Evolutionary conservation across 2,113 vertebrate species (phyloP).

Genomic region (Propithecus coquereli): DNA sequence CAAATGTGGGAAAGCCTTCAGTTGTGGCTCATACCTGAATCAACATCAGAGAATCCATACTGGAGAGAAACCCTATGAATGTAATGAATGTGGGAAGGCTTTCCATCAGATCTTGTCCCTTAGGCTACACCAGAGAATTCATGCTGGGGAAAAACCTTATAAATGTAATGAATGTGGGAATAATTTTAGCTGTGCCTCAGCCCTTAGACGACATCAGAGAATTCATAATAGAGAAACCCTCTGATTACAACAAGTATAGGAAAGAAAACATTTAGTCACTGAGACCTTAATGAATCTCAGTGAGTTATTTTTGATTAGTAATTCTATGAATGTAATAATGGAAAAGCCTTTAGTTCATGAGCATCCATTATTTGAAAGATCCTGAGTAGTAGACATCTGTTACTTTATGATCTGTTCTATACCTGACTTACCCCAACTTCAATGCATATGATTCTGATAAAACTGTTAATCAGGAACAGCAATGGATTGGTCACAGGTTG

Average conservation of each 20-base stretch:
- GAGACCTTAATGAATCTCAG: slow-evolving; percentile 3
- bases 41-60: slow-evolving; percentile 75
- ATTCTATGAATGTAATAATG: background rate
- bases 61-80: slow-evolving; percentile 73
- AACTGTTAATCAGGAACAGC: background rate
- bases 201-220: slow-evolving; percentile 58
- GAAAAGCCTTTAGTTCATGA: background rate
- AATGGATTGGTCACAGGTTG: background rate
- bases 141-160: slow-evolving; percentile 61
- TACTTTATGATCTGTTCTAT: background rate
- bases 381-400: background rate
- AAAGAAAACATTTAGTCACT: slow-evolving; percentile 32
- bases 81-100: slow-evolving; percentile 72
- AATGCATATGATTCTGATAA: background rate
- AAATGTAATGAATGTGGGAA: slow-evolving; percentile 60
- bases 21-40: slow-evolving; percentile 66
- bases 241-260: slow-evolving; percentile 8
- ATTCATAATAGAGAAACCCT: slow-evolving; percentile 58
- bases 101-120: slow-evolving; percentile 75
- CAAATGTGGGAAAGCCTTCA: slow-evolving; percentile 67
- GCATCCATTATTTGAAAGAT: slow-evolving; percentile 25
- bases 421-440: background rate
- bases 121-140: slow-evolving; percentile 71
- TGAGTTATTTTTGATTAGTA: slow-evolving; percentile 24
- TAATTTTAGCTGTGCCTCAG: slow-evolving; percentile 58